Base-by-base conservation (phyloP, 2,797 vertebrate species). In the Megalops cyprinoides region DNA sequence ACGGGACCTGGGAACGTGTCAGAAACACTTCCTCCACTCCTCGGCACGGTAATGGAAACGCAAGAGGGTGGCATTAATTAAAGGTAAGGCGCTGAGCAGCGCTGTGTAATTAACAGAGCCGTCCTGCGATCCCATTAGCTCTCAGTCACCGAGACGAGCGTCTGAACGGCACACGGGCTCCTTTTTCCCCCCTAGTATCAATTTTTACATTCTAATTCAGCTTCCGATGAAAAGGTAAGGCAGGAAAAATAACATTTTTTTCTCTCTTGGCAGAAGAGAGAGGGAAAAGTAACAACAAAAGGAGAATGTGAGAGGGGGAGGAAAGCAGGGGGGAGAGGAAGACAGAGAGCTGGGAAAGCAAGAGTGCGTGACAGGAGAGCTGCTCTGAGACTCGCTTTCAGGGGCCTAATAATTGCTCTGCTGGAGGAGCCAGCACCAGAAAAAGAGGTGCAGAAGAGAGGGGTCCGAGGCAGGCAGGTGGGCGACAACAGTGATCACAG, bases 271-370 rank as follows among this genome's bases (percentile, higher is more conserved):
- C 37, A 65, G n/a, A 31, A 3, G 34, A 46, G 42, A 46, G 37
- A 25, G 48, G 34, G 14, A 56, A 62, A 48, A 28, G 23, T 46
- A 34, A 6, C 39, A 75, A 77, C 23, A 37, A 56, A 20, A 42
- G 71, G 44, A 42, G 23, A 75, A 28, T 25, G 9, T 23, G 5
- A 28, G 42, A 65, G 42, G 46, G 34, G 20, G 34, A 60, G 25
- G 34, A 28, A 25, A 42, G 49, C n/a, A 73, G 76, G 55, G 65
- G 31, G n/a, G 69, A 77, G 51, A 28, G 48, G 62, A 46, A 60
- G 76, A 77, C 31, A 51, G 44, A 65, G 58, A 56, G 31, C 31
- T 7, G 51, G 49, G n/a, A 65, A 20, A 31, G 44, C 76, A 60
- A 78, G 62, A 23, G 9, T 77, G 48, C 18, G 34, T 28, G 65